Evolutionary conservation across 30 jellyfish, hydroid and myxozoan species (phyloP), one percentile per base, ranked within the genome.

Genomic region (Turritopsis dohrnii): DNA sequence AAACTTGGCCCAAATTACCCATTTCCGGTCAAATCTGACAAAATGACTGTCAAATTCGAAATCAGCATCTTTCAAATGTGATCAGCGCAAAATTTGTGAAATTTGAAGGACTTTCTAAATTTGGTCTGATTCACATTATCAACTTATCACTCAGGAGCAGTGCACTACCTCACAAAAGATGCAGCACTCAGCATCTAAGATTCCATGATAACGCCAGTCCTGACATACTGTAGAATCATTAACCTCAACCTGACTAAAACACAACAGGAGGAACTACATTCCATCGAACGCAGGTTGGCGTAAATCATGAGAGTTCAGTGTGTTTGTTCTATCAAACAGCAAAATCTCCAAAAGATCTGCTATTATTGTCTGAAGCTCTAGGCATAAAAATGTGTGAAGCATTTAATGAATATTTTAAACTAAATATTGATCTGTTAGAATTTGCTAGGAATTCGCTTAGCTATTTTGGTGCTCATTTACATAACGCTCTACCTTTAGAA

Each of bases 221-320:
- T 54, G 72, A 54, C 72, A 54, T 54, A 54, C 72, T 54, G 72
- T 16, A 16, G n/a, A 54, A 54, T 54, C n/a, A 54, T 54, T 18
- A 54, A 54, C 72, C 72, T 54, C 72, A 54, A 54, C 72, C n/a
- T 54, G n/a, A 54, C 72, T 54, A 54, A n/a, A 54, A 54, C 72
- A 54, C 72, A 54, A 54, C 72, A 54, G 72, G n/a, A n/a, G n/a
- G n/a, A 54, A n/a, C 18, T 54, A n/a, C 72, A n/a, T n/a, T 54
- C 72, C 18, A 54, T 54, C n/a, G n/a, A 54, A 54, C 72, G 72
- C 72, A 54, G 72, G 72, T 54, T 54, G n/a, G 72, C 72, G n/a
- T n/a, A 16, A 54, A 54, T 54, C 72, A 60, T 60, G 22, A 60
- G 73, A 18, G 73, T 60, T 60, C 73, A 60, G 0, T 23, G 73